A percentile compares a stretch with the other conserved stretches of the same genome.
These are phyloP conservation scores for Cistogaster globosa DNA, from an alignment of 2,888 invertebrate genomes.

Conservation along the genomic window DNA sequence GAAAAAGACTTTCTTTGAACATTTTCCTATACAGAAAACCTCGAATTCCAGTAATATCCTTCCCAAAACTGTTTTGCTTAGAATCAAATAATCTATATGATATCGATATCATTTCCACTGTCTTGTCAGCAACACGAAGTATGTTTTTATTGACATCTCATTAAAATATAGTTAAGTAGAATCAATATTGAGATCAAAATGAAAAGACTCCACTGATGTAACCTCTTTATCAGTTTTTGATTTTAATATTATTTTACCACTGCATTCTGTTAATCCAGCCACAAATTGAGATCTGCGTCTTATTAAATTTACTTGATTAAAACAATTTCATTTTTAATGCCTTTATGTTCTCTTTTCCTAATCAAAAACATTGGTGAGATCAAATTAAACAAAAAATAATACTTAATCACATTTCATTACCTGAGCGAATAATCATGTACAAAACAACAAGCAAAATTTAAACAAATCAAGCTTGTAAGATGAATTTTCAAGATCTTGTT, in stretches of 20 bases:
- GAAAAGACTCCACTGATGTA: background rate
- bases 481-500: constrained; percentile 22
- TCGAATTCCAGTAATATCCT: no score
- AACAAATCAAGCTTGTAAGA: constrained; percentile 1
- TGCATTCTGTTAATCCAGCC: no score
- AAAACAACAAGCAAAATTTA: background rate
- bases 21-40: no score
- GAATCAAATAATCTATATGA: no score
- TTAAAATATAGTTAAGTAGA: background rate
- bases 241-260: background rate
- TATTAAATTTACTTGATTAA: constrained; percentile 49
- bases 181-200: background rate
- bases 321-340: background rate
- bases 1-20: no score
- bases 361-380: no score
- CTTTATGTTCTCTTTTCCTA: background rate
- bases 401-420: constrained; percentile 60
- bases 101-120: no score
- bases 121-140: no score
- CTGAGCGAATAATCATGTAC: constrained; percentile 35
- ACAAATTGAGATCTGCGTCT: constrained; percentile 3
- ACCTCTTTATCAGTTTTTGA: background rate
- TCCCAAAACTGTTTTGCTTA: no score
- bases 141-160: no score
- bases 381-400: constrained; percentile 49